Evolutionary conservation across 2,797 vertebrate species (phyloP).

Genomic region (Hoplostethus mediterraneus): DNA sequence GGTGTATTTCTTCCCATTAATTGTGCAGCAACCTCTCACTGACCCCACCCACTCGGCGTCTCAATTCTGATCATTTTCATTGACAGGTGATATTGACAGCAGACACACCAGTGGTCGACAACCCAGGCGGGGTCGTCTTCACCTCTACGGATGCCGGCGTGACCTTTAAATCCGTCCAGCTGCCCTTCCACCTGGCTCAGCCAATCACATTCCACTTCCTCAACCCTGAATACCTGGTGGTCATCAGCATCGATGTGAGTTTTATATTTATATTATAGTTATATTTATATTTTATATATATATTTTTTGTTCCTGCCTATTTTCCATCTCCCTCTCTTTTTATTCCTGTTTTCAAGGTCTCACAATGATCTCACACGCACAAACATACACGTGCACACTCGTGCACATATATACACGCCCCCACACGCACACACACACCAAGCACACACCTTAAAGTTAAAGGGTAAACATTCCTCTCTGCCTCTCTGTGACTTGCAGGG

Average conservation of each 20-base stretch:
- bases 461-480: conserved; percentile 68
- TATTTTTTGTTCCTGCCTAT: neutral
- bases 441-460: conserved; percentile 57
- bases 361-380: neutral
- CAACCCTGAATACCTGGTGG: conserved; percentile 82
- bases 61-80: neutral
- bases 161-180: conserved; percentile 80
- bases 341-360: neutral
- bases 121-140: conserved; percentile 82
- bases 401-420: too few species aligned
- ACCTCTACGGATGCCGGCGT: conserved; percentile 84
- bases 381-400: neutral
- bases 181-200: conserved; percentile 84
- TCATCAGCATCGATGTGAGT: conserved; percentile 85
- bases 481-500: conserved; percentile 69
- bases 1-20: too few species aligned
- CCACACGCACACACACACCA: conserved; percentile 14
- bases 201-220: conserved; percentile 84
- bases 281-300: too few species aligned
- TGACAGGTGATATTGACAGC: conserved; percentile 85
- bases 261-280: too few species aligned
- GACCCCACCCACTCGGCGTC: neutral
- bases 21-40: neutral
- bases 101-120: conserved; percentile 72
- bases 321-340: neutral